phyloP scores from a whole-genome alignment of 2,888 invertebrate species.

The Scaptodrosophila latifasciaeformis region DNA sequence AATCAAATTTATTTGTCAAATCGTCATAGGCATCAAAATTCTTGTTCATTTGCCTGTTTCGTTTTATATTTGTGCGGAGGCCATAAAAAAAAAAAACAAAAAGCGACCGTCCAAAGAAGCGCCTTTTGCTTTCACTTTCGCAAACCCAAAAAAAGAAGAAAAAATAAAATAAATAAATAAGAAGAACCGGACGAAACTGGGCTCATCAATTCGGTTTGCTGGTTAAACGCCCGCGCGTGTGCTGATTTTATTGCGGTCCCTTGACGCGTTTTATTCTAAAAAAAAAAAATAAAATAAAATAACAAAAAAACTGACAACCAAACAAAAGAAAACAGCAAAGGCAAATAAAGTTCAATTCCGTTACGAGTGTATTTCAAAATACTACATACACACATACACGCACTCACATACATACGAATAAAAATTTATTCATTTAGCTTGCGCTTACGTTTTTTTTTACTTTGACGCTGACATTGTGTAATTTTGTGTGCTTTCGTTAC shows the following conservation, averaged over 20 bases:
- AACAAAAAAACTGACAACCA: conserved; percentile 15
- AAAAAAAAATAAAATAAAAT: conserved; percentile 18
- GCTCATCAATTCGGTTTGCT: conserved; percentile 12
- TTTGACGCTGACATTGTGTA: too few relatives aligned
- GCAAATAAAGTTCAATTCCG: conserved; percentile 52
- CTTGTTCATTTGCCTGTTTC: too few relatives aligned
- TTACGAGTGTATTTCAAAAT: conserved; percentile 8
- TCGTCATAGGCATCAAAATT: too few relatives aligned
- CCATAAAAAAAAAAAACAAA: conserved; percentile 15
- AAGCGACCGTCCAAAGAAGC: conserved; percentile 3
- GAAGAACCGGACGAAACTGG: too few relatives aligned
- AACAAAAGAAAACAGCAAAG: background rate
- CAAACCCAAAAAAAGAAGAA: too few relatives aligned
- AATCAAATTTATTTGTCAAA: conserved; percentile 2
- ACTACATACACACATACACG: too few relatives aligned
- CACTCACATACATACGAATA: too few relatives aligned
- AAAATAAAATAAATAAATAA: too few relatives aligned
- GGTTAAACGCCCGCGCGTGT: conserved; percentile 12
- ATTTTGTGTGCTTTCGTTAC: background rate
- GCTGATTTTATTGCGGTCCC: conserved; percentile 58
- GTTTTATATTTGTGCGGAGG: background rate
- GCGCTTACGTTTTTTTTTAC: too few relatives aligned
- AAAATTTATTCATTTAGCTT: conserved; percentile 9
- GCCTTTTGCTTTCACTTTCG: conserved; percentile 20
- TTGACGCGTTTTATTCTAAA: conserved; percentile 41